Evolutionary conservation across 2,113 vertebrate species (phyloP).

Genomic region (Ariopsis seemanni): DNA sequence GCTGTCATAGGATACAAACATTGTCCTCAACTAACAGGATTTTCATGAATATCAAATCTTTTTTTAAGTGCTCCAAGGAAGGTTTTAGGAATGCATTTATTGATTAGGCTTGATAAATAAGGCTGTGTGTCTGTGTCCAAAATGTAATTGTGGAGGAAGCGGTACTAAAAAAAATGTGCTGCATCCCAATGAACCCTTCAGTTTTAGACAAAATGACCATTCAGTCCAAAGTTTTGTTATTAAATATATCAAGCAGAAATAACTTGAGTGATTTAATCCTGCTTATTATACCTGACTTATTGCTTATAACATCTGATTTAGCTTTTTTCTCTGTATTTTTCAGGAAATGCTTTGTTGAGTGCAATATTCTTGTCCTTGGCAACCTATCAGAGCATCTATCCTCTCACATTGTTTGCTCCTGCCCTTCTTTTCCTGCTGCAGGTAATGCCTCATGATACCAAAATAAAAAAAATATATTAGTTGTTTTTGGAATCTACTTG

Average conservation of each 20-base stretch:
- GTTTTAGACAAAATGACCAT: too few species aligned
- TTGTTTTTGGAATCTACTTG: not conserved
- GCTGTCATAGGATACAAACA: too few species aligned
- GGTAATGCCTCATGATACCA: conserved; percentile 48
- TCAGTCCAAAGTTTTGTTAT: not conserved
- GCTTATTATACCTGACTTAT: not conserved
- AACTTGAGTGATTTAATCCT: not conserved
- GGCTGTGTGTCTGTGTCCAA: too few species aligned
- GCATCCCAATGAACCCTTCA: not conserved
- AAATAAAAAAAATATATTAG: not conserved
- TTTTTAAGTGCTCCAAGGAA: too few species aligned
- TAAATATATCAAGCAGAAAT: not conserved
- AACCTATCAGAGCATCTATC: conserved; percentile 94
- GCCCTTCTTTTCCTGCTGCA: conserved; percentile 90
- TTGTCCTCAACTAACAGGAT: too few species aligned
- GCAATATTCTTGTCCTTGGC: conserved; percentile 92
- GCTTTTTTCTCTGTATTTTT: conserved; percentile 32
- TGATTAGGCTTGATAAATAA: too few species aligned
- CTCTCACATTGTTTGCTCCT: conserved; percentile 86
- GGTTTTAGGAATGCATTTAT: too few species aligned
- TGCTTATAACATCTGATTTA: not conserved
- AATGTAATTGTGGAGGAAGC: not conserved
- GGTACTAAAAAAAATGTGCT: not conserved
- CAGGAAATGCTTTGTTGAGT: conserved; percentile 90
- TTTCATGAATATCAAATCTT: too few species aligned